phyloP scores from a whole-genome alignment of 2,888 invertebrate genomes.

The Eustalomyia histrio region DNA sequence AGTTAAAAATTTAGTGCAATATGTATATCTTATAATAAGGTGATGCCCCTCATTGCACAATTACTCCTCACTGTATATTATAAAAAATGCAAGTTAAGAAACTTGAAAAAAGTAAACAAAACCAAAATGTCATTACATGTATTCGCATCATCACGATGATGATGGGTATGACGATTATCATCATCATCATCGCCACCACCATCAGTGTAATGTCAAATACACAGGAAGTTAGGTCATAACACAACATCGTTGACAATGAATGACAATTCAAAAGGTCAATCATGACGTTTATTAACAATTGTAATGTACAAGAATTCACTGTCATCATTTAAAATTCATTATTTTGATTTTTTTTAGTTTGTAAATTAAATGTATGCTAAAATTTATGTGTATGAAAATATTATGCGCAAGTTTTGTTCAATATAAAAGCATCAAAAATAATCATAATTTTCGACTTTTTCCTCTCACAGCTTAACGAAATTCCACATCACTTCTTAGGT shows the following conservation, averaged over 20 bases:
- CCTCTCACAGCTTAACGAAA: no score
- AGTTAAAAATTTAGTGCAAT: no score
- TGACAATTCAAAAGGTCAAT: conserved; percentile 62
- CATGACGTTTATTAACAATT: conserved; percentile 25
- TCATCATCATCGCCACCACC: conserved; percentile 11
- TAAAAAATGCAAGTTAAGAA: neutral
- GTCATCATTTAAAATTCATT: conserved; percentile 6
- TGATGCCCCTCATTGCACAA: no score
- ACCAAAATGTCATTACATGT: neutral
- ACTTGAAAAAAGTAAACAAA: conserved; percentile 1
- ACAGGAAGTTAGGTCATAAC: conserved; percentile 64
- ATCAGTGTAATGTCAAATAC: conserved; percentile 40
- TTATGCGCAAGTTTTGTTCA: neutral
- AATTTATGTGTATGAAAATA: conserved; percentile 13
- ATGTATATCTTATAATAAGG: no score
- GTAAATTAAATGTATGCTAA: neutral
- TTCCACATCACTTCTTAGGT: no score
- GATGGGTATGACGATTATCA: conserved; percentile 7
- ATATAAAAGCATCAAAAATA: no score
- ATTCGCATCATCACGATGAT: neutral
- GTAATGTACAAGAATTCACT: conserved; percentile 32
- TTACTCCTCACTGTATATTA: no score
- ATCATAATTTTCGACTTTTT: no score
- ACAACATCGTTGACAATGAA: conserved; percentile 61
- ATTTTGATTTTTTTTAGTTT: neutral